Percentiles rank a stretch among this genome's conserved stretches.
phyloP scores from a whole-genome alignment of 2,113 vertebrate genomes.

The Hyaena hyaena region DNA sequence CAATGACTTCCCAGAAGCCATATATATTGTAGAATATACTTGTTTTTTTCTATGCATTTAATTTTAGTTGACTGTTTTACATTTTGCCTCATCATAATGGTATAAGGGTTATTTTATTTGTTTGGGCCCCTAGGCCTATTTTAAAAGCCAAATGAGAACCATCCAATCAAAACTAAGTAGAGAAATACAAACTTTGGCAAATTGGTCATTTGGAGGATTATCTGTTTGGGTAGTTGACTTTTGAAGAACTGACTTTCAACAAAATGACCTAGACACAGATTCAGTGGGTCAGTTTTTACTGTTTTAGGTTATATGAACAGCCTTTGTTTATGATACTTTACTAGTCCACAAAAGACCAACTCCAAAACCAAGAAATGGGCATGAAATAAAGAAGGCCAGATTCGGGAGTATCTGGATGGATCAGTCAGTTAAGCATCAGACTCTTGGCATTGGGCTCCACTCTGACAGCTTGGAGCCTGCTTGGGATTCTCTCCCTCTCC shows the following conservation, averaged over 20 bases:
- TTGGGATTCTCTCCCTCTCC: too few relatives aligned
- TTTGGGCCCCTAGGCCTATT: not conserved
- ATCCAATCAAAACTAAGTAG: slow-evolving; percentile 8
- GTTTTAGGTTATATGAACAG: not conserved
- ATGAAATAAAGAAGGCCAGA: not conserved
- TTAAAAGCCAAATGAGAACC: slow-evolving; percentile 20
- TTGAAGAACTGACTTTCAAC: not conserved
- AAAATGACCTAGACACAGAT: not conserved
- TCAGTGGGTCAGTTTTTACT: not conserved
- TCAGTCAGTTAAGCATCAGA: too few relatives aligned
- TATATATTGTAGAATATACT: not conserved
- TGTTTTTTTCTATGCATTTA: not conserved
- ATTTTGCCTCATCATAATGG: not conserved
- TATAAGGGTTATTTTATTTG: not conserved
- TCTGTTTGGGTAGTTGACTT: not conserved
- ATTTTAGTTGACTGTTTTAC: slow-evolving; percentile 15
- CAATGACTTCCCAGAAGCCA: slow-evolving; percentile 14
- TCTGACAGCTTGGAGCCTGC: too few relatives aligned
- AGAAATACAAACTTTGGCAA: not conserved
- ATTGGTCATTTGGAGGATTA: not conserved
- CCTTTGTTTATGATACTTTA: not conserved
- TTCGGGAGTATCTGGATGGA: not conserved
- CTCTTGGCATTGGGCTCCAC: too few relatives aligned
- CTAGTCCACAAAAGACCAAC: not conserved
- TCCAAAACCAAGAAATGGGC: not conserved